Evolutionary conservation across 2,888 invertebrate species (phyloP).

Genomic region (Alloplasta piceator): DNA sequence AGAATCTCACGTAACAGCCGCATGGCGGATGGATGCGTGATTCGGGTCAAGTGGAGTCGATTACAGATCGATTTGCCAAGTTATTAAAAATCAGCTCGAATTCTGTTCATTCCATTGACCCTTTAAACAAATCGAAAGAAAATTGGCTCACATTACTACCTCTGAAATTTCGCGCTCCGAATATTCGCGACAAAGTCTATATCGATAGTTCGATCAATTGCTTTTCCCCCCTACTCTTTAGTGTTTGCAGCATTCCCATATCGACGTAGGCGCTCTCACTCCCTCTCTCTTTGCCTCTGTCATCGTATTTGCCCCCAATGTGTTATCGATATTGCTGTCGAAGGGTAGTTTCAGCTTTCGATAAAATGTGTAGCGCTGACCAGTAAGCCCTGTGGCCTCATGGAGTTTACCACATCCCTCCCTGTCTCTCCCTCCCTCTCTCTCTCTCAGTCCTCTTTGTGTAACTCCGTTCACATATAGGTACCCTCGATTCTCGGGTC

Average conservation of each 20-base stretch:
- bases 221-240: conserved; percentile 17
- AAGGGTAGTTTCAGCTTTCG: conserved; percentile 53
- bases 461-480: conserved; percentile 26
- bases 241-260: not conserved
- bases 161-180: conserved; percentile 11
- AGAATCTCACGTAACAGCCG: no score
- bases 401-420: conserved; percentile 23
- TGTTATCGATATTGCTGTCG: conserved; percentile 64
- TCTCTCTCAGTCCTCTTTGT: conserved; percentile 25
- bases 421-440: conserved; percentile 10
- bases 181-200: not conserved
- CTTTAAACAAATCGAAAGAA: conserved; percentile 24
- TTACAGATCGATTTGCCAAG: not conserved
- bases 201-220: conserved; percentile 38
- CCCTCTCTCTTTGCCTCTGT: conserved; percentile 18
- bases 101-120: conserved; percentile 3
- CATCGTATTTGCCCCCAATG: conserved; percentile 52
- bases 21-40: no score
- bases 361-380: conserved; percentile 47
- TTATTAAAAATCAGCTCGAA: conserved; percentile 26
- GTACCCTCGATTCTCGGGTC: conserved; percentile 19
- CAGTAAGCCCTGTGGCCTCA: conserved; percentile 7
- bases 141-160: conserved; percentile 44
- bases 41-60: not conserved
- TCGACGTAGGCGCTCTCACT: conserved; percentile 1